Evolutionary conservation across 2,797 vertebrate genomes (phyloP), one percentile per base, ranked within the genome.

Genomic region (Ctenosaura bakeri): DNA sequence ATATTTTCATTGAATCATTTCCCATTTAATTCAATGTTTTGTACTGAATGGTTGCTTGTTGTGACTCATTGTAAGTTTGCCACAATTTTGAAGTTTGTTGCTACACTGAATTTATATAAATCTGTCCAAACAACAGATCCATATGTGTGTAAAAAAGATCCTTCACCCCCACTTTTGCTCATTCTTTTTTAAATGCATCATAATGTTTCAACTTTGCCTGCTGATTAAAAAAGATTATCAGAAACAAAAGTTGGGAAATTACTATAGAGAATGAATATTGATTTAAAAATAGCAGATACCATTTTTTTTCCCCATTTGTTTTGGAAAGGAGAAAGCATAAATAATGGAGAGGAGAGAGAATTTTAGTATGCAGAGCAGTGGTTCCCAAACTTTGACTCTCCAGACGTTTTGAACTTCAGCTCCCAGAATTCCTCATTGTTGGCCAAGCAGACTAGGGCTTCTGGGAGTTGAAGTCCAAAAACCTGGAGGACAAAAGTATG

Each of bases 1-100:
- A 97, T 95, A 95, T 95, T 97, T 97, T 97, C 95, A 96, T 95
- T 97, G 95, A 97, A 96, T 97, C 96, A 96, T 95, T 96, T 96
- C 90, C 95, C 90, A 96, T 97, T 97, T 95, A 97, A 64, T 92
- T 93, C 73, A 93, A 95, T 95, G 94, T 93, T 97, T 97, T 96
- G 73, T 78, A 95, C 84, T 0, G 0, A 94, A 95, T 0, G 29
- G 91, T 94, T 95, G 95, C 96, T 94, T 95, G 86, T 96, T 96
- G 91, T 97, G 97, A 97, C 91, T 97, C 96, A 95, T 93, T 95
- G 54, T 95, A 96, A 95, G 89, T 95, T 96, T 92, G 74, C 59
- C 86, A 66, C 94, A 86, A 88, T 91, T 90, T 91, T 83, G 46
- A 64, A 7, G 12, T 87, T 79, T 87, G 94, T 93, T 95, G 87